Percentiles rank a stretch among this genome's conserved stretches.
Conservation (phyloP, 1,140 invertebrate species). For the Drosophila pandora region DNA sequence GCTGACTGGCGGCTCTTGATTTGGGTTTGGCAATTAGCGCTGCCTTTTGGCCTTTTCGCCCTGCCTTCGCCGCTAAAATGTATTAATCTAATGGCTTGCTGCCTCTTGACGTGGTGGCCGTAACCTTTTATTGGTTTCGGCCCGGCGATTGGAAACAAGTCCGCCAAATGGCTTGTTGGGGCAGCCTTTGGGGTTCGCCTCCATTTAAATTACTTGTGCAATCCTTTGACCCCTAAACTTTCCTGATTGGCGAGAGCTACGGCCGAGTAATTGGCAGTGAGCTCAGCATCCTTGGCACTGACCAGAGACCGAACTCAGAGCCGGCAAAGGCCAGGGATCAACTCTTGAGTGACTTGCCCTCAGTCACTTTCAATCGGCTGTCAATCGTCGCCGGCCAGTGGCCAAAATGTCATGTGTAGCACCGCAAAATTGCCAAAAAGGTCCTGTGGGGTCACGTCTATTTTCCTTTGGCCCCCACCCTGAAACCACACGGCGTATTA, state of each 20-base stretch:
- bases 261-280: conserved; percentile 23
- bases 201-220: background rate
- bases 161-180: background rate
- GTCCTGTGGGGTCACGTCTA: conserved; percentile 7
- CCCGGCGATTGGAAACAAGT: conserved; percentile 10
- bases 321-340: conserved; percentile 24
- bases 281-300: conserved; percentile 34
- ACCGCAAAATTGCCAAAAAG: conserved; percentile 41
- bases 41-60: conserved; percentile 39
- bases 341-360: background rate
- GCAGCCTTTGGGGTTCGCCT: background rate
- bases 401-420: conserved; percentile 66
- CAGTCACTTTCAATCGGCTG: conserved; percentile 19
- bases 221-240: background rate
- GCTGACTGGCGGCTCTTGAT: conserved; percentile 46
- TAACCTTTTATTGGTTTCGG: conserved; percentile 19
- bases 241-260: background rate
- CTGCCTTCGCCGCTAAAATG: conserved; percentile 29
- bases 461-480: background rate
- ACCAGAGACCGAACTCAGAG: conserved; percentile 22
- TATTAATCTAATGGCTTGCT: conserved; percentile 47
- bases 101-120: conserved; percentile 18
- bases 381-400: conserved; percentile 34
- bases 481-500: conserved; percentile 32
- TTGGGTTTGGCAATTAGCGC: conserved; percentile 74